phyloP scores from a whole-genome alignment of 2,113 vertebrate species.

The Aix galericulata region DNA sequence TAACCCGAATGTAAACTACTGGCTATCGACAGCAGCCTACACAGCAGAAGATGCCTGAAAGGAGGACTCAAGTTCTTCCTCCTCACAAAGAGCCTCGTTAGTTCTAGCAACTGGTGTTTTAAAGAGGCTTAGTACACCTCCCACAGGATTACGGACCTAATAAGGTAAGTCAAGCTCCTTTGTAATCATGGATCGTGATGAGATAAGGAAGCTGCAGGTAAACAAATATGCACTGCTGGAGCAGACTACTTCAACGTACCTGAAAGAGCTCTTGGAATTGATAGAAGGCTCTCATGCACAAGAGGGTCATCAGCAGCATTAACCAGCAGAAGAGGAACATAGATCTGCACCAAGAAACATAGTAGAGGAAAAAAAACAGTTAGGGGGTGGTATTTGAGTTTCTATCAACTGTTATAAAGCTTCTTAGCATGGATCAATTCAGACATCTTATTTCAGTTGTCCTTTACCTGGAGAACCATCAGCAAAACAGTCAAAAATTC shows the following conservation, averaged over 20 bases:
- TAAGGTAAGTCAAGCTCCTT: not conserved
- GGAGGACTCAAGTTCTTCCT: not conserved
- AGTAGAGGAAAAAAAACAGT: not conserved
- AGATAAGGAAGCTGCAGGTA: not conserved
- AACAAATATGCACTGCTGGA: not conserved
- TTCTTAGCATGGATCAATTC: not conserved
- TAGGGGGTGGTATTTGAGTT: not conserved
- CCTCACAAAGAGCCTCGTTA: not conserved
- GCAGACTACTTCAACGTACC: slow-evolving; percentile 77
- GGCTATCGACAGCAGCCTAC: not conserved
- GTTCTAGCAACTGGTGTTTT: not conserved
- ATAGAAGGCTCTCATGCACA: slow-evolving; percentile 93
- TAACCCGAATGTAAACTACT: not conserved
- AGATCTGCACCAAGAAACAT: slow-evolving; percentile 79
- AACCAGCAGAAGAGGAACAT: slow-evolving; percentile 93
- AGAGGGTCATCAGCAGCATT: slow-evolving; percentile 95
- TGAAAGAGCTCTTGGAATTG: slow-evolving; percentile 93
- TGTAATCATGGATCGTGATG: not conserved
- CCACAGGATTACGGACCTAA: not conserved
- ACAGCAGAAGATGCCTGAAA: not conserved
- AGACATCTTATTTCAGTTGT: not conserved
- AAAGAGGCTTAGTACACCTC: not conserved
- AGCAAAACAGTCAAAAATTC: not conserved
- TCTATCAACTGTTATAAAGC: not conserved
- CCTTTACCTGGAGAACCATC: not conserved